Percentiles rank a stretch among this genome's conserved stretches.
phyloP scores from a whole-genome alignment of 37 sponge, comb jelly and placozoan genomes.

The Geodia barretti region DNA sequence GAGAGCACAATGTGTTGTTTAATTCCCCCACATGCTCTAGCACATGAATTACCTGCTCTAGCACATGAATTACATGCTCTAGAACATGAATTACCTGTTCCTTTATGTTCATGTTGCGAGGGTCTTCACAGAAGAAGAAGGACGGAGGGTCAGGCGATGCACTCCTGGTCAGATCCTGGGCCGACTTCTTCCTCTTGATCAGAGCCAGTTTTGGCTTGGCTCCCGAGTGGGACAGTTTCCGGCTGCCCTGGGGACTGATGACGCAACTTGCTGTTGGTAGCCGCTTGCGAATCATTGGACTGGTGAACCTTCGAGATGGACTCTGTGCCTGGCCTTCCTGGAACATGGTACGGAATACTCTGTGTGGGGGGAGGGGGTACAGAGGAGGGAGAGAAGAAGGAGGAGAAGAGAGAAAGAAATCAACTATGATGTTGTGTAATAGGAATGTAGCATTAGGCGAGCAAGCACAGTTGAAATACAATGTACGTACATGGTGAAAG shows the following conservation, averaged over 20 bases:
- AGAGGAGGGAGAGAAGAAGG: too few species aligned
- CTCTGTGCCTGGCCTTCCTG: constrained; percentile 18
- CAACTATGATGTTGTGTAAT: too few species aligned
- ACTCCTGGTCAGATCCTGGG: constrained; percentile 8
- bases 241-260: constrained; percentile 29
- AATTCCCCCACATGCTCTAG: too few species aligned
- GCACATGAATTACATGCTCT: not conserved
- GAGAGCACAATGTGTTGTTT: too few species aligned
- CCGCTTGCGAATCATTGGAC: constrained; percentile 33
- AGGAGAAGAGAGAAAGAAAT: not conserved
- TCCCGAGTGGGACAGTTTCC: not conserved
- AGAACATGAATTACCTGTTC: constrained; percentile 47
- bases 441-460: too few species aligned
- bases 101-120: constrained; percentile 30
- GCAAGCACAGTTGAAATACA: too few species aligned
- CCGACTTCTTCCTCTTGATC: constrained; percentile 22
- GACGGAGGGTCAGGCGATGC: constrained; percentile 16
- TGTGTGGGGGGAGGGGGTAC: too few species aligned
- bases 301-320: constrained; percentile 10
- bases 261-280: constrained; percentile 2
- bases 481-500: too few species aligned
- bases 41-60: too few species aligned
- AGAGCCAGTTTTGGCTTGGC: constrained; percentile 18
- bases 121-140: constrained; percentile 32
- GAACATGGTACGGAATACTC: constrained; percentile 61